A percentile compares a stretch with the other conserved stretches of the same genome.
Conservation (phyloP, 2,113 vertebrate species). For the Laterallus jamaicensis region DNA sequence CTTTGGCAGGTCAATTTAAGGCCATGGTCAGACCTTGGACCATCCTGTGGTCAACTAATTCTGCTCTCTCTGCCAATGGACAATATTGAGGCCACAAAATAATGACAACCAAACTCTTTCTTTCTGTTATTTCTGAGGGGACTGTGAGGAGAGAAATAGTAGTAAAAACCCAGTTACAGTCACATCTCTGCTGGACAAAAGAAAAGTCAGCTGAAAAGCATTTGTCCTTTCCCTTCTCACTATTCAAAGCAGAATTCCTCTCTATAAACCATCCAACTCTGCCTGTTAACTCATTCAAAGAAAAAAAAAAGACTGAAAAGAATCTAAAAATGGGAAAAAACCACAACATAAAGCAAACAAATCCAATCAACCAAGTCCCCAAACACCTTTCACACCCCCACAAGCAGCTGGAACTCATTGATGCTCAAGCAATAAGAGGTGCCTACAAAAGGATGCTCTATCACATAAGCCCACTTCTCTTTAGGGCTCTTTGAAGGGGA, state of each 20-base stretch:
- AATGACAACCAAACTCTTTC: neutral
- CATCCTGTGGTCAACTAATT: neutral
- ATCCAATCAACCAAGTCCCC: neutral
- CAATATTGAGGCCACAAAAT: accelerated
- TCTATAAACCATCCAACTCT: neutral
- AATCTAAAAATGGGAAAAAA: neutral
- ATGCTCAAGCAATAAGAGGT: neutral
- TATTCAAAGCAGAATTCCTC: neutral
- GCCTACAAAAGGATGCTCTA: neutral
- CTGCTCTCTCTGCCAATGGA: neutral
- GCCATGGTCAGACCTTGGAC: accelerated
- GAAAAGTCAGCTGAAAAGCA: neutral
- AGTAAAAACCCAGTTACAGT: neutral
- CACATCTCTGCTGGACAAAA: neutral
- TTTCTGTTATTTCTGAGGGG: neutral
- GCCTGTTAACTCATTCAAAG: neutral
- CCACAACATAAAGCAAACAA: neutral
- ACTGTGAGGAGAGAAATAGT: neutral
- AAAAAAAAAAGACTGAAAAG: neutral
- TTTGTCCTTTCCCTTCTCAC: neutral
- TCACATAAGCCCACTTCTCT: neutral
- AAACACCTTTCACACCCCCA: neutral
- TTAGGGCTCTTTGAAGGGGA: neutral
- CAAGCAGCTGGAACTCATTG: constrained; percentile 31
- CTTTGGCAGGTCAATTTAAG: neutral